phyloP scores from a whole-genome alignment of 2,113 vertebrate genomes.

The Marmota monax region DNA sequence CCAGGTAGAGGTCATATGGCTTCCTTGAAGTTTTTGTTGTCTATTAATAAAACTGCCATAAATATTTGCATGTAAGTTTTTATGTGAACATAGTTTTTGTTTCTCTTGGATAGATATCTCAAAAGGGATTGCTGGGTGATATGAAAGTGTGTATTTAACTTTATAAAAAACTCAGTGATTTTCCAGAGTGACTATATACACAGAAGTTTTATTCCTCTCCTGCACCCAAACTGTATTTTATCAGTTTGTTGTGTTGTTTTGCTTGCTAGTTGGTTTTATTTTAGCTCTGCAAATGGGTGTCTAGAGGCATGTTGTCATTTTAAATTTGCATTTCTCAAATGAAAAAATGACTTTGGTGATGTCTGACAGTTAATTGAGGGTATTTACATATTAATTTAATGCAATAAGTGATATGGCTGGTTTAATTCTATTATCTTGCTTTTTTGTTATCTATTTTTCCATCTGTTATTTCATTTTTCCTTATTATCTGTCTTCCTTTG shows the following conservation, averaged over 20 bases:
- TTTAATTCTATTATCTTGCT: neutral
- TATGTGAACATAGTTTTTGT: slow-evolving; percentile 14
- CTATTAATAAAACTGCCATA: neutral
- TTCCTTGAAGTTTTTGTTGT: neutral
- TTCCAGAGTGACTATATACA: neutral
- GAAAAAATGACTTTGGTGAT: neutral
- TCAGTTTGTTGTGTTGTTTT: neutral
- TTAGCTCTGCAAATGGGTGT: neutral
- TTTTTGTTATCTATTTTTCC: neutral
- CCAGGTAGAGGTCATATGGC: neutral
- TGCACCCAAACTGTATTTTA: neutral
- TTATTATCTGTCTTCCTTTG: neutral
- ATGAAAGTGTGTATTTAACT: neutral
- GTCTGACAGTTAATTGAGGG: neutral
- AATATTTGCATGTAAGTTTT: neutral
- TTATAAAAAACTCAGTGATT: neutral
- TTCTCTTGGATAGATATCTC: neutral
- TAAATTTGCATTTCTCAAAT: neutral
- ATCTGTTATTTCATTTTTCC: neutral
- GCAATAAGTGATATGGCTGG: no score
- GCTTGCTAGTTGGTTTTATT: neutral
- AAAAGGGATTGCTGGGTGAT: neutral
- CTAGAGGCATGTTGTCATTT: neutral
- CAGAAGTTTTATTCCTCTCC: neutral
- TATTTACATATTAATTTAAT: neutral